Percentiles rank a stretch among this genome's conserved stretches.
Evolutionary conservation across 2,113 vertebrate species (phyloP).

Genomic region (Ranitomeya imitator): DNA sequence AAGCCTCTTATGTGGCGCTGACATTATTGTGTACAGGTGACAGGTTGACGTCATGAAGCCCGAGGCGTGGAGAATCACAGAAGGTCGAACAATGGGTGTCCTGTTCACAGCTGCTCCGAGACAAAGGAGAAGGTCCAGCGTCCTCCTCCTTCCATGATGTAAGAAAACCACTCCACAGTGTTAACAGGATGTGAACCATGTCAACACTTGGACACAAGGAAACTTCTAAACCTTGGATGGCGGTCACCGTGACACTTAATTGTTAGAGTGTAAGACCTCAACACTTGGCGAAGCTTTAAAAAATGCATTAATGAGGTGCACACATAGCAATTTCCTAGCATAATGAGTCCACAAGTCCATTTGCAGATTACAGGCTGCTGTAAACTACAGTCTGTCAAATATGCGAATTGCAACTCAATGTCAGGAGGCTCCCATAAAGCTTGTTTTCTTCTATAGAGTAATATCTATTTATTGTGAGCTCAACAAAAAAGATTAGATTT

Average conservation of each 20-base stretch:
- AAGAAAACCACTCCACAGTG: not conserved
- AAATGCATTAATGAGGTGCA: not conserved
- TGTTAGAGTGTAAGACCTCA: not conserved
- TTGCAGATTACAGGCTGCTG: not conserved
- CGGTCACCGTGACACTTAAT: not conserved
- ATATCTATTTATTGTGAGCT: no score
- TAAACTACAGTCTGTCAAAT: not conserved
- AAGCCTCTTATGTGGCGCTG: not conserved
- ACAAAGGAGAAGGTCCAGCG: conserved; percentile 10
- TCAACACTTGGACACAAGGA: not conserved
- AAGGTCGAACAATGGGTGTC: conserved; percentile 1
- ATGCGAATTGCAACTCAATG: not conserved
- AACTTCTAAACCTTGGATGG: not conserved
- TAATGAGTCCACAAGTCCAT: not conserved
- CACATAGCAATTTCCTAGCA: not conserved
- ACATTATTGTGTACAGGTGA: not conserved
- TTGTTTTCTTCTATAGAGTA: not conserved
- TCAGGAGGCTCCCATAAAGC: not conserved
- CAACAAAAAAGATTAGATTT: no score
- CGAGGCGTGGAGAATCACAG: not conserved
- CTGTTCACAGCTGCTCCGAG: conserved; percentile 36
- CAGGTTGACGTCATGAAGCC: conserved; percentile 11
- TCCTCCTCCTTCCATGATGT: conserved; percentile 3
- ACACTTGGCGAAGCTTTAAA: not conserved
- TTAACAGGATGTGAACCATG: conserved; percentile 13